Base-by-base conservation (phyloP, 2,888 invertebrate genomes). In the Melitaea athalia region DNA sequence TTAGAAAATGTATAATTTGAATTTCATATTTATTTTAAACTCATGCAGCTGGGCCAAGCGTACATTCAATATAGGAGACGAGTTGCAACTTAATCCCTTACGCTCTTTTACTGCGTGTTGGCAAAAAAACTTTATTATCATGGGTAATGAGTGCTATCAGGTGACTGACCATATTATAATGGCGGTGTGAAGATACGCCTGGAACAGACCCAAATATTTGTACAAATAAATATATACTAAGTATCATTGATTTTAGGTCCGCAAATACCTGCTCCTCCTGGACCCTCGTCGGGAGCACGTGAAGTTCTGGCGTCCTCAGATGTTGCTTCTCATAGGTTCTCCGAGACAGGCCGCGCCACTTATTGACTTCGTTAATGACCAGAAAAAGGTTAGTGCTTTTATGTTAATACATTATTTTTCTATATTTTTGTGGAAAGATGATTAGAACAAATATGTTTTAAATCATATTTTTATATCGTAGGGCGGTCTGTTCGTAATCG, bases 271-370 rank as follows among this genome's bases (percentile, higher is more conserved):
- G 11, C 93, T 99, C 0, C 95, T 99, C 87, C 88, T 99, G 84
- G 99, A 99, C 88, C 97, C 97, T 0, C 95, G 99, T 0, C 99
- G 99, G 75, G 98, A 99, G 83, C 99, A 99, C 88, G 99, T 99
- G 3, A 99, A 99, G 92, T 99, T 98, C 90, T 99, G 99, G 99
- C 93, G 99, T 3, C 99, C 99, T 0, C 99, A 99, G 93, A 97
- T 99, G 91, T 89, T 99, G 66, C 92, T 99, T 3, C 93, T 99
- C 87, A 96, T 99, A 0, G 95, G 98, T 0, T 98, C 98, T 69
- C 99, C 99, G 0, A 93, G 99, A 11, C 96, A 98, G 8, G 94
- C 96, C 12, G 97, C 98, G 80, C 98, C 99, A 0, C 93, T 99
- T 55, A 98, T 99, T 49, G 97, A 98, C 88, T 99, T 99, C 87